Evolutionary conservation across 2,113 vertebrate genomes (phyloP), one percentile per base, ranked within the genome.

Genomic region (Protobothrops mucrosquamatus): DNA sequence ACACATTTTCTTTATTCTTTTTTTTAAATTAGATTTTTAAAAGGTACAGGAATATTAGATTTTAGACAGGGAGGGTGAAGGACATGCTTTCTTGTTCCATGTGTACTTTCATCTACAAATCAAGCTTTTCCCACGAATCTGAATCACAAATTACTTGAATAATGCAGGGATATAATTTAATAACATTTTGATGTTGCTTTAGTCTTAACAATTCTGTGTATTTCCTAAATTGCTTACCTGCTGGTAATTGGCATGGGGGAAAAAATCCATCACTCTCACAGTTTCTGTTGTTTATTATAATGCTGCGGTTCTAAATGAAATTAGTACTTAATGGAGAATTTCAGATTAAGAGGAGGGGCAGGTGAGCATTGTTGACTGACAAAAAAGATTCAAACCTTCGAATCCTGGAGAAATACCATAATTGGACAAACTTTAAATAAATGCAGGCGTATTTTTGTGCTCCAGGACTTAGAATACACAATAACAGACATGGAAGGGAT

Each of bases 61-160:
- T 52, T 85, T 59, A 26, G 18, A 81, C 23, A 26, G 69, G 48
- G n/a, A 51, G 48, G 34, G 18, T 9, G 74, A 39, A 81, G 6
- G 15, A 26, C 34, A 12, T 89, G 43, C 22, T 88, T 90, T 52
- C 51, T 92, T 89, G 39, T 64, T 91, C 14, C 8, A 8, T 74
- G 6, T 61, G 23, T 59, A 8, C 22, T 43, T 90, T 90, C 89
- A 90, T 56, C 92, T 89, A 87, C 14, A 90, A 93, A 90, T 90
- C 81, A 59, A 90, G 56, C 89, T 93, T 64, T 90, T 90, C 87
- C 86, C 43, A 23, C 64, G 15, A 90, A 64, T 86, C 74, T 87
- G 81, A 93, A 90, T 93, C 81, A 90, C 56, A 93, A 93, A 87
- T 87, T 86, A 54, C 23, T 64, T 61, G 89, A 93, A 90, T 89